Percentiles rank a stretch among this genome's conserved stretches.
These are phyloP conservation scores for Rattus norvegicus DNA, from an alignment of 2,113 vertebrate genomes.

Conservation along the genomic window DNA sequence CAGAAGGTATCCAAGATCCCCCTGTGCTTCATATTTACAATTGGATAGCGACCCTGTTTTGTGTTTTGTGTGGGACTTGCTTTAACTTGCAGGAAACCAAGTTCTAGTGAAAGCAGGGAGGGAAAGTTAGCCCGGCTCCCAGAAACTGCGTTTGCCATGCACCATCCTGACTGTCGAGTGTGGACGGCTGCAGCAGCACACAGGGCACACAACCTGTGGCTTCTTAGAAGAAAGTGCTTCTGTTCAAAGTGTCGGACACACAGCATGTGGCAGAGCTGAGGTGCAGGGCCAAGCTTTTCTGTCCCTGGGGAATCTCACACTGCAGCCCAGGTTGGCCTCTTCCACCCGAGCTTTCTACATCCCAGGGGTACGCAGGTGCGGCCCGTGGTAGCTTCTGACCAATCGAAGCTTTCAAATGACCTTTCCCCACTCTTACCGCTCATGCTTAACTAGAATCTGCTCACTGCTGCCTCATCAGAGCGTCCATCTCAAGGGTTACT, in stretches of 20 bases:
- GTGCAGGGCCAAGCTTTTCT: background rate
- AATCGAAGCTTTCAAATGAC: background rate
- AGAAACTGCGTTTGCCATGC: background rate
- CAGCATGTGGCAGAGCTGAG: background rate
- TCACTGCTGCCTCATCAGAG: background rate
- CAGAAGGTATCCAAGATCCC: background rate
- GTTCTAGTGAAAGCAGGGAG: slow-evolving; percentile 10
- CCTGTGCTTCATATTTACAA: background rate
- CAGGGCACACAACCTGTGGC: background rate
- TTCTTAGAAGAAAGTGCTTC: background rate
- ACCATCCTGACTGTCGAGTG: background rate
- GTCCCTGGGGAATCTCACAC: background rate
- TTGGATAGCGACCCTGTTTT: background rate
- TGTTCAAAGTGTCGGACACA: background rate
- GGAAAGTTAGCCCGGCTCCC: background rate
- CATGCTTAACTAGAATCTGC: background rate
- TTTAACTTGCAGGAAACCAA: background rate
- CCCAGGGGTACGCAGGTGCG: background rate
- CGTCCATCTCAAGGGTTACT: background rate
- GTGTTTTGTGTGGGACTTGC: background rate
- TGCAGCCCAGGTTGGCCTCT: background rate
- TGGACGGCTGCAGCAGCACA: accelerated
- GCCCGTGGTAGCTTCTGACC: too few relatives aligned
- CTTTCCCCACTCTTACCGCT: background rate
- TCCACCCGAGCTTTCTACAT: background rate